phyloP scores from a whole-genome alignment of 1,140 invertebrate genomes.

The Zophobas atratus region DNA sequence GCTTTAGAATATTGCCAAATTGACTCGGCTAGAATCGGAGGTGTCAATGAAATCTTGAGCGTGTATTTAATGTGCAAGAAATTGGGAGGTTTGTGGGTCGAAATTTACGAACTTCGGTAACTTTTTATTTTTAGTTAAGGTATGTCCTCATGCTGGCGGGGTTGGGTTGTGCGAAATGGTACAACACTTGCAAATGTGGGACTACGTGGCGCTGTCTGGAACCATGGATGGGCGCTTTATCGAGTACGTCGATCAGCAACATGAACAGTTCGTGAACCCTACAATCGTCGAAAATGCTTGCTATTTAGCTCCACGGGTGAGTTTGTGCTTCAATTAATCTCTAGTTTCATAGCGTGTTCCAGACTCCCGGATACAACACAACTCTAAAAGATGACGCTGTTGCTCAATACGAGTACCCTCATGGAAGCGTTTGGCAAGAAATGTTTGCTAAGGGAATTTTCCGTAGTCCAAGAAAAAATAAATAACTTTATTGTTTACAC shows the following conservation, averaged over 20 bases:
- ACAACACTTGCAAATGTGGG: conserved; percentile 93
- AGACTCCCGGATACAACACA: conserved; percentile 85
- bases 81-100: conserved; percentile 71
- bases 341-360: conserved; percentile 55
- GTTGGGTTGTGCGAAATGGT: conserved; percentile 95
- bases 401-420: conserved; percentile 80
- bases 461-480: conserved; percentile 61
- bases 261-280: conserved; percentile 86
- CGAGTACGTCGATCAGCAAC: conserved; percentile 92
- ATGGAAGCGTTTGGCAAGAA: conserved; percentile 81
- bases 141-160: conserved; percentile 94
- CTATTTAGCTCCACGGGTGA: conserved; percentile 83
- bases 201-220: conserved; percentile 83
- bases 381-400: conserved; percentile 80
- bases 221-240: conserved; percentile 81
- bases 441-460: conserved; percentile 71
- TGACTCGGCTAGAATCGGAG: conserved; percentile 89
- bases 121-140: conserved; percentile 79
- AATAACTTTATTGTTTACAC: conserved; percentile 35
- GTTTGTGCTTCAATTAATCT: conserved; percentile 43
- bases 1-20: conserved; percentile 93
- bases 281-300: conserved; percentile 77
- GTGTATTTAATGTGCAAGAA: conserved; percentile 92
- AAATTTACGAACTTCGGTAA: not conserved
- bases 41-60: conserved; percentile 90